Evolutionary conservation across 2,888 invertebrate species (phyloP), one percentile per base, ranked within the genome.

Genomic region (Lasioglossum villosulum): DNA sequence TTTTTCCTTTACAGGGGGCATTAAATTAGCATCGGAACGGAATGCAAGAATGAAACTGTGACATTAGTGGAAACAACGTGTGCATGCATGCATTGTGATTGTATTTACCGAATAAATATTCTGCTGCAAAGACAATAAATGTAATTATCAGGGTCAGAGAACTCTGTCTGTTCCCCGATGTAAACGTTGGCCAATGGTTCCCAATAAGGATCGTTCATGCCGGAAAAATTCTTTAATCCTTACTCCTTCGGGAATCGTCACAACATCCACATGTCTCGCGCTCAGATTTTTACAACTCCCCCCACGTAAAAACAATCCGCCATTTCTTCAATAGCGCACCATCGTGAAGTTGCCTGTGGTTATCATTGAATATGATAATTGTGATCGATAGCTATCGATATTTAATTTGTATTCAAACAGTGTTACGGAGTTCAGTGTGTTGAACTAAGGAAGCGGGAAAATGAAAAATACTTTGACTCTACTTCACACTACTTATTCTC

Each of bases 101-200:
- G 73, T 88, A 94, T 95, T 95, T 96, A 97, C 97, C 96, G 96
- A 93, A 97, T 96, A 93, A 97, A 97, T 86, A 96, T 96, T 95
- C 97, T 96, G 94, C 97, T 97, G 95, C 97, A 97, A 86, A 97
- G 96, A 95, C 97, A 97, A 93, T 96, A 97, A 90, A 97, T 95
- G 92, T 96, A 96, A 92, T 96, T 96, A 74, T 96, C 95, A 86
- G 96, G 95, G 86, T 95, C 95, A 85, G 95, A 94, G 88, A 94
- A 94, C 83, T 96, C 95, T 77, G 93, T 92, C 85, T 95, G 95
- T 76, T 95, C 93, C 75, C 96, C 95, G 85, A 96, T 95, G 90
- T 95, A 95, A 92, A 97, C 96, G 95, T 97, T 97, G 59, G 97
- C 97, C 88, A 97, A 96, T 83, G 97, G 96, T 93, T 97, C 97